These are phyloP conservation scores for Excalfactoria chinensis DNA, from an alignment of 2,113 vertebrate genomes.

Conservation along the genomic window DNA sequence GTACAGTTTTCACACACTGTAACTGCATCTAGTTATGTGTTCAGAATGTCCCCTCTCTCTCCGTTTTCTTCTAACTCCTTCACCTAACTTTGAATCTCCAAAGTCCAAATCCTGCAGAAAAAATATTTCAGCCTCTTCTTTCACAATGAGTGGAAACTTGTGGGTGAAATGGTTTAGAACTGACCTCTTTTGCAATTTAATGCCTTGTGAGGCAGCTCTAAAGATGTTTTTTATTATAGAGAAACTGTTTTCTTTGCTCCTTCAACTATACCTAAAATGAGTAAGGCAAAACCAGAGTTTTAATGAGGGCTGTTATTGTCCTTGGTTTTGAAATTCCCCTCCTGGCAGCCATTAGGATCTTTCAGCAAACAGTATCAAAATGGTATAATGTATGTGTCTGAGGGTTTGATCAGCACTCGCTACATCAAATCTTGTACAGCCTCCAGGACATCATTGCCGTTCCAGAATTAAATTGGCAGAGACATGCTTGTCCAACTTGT, in stretches of 20 bases:
- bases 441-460: not conserved
- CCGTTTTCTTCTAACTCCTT: not conserved
- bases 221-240: not conserved
- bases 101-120: not conserved
- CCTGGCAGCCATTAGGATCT: not conserved
- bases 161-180: not conserved
- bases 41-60: not conserved
- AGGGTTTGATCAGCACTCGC: not conserved
- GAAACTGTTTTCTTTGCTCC: conserved; percentile 4
- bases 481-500: not conserved
- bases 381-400: not conserved
- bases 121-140: not conserved
- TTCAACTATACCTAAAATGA: conserved; percentile 12
- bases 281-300: not conserved
- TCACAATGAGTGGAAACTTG: not conserved
- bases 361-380: conserved; percentile 5
- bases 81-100: not conserved
- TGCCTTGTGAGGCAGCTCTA: not conserved
- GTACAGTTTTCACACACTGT: not conserved
- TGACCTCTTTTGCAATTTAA: conserved; percentile 29
- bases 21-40: not conserved
- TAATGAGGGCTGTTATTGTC: not conserved
- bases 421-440: not conserved
- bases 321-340: conserved; percentile 3
- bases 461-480: not conserved